A percentile compares a stretch with the other conserved stretches of the same genome.
Evolutionary conservation across 2,797 vertebrate species (phyloP).

Genomic region (Chelmon rostratus): DNA sequence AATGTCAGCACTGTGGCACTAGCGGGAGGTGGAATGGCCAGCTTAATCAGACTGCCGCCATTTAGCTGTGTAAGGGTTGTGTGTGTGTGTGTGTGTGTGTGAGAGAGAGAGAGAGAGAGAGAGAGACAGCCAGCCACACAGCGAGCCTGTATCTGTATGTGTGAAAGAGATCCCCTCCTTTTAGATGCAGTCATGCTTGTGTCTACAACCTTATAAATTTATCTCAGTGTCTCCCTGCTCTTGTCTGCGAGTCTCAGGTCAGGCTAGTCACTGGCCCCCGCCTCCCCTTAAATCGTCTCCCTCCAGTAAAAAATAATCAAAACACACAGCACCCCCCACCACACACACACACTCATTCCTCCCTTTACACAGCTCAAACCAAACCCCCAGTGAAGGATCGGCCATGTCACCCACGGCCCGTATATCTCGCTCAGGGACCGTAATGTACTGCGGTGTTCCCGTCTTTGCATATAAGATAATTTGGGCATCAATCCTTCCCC

Average conservation of each 20-base stretch:
- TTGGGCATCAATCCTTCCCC: slow-evolving; percentile 97
- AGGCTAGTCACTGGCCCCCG: slow-evolving; percentile 87
- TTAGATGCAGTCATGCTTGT: slow-evolving; percentile 93
- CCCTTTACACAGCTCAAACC: slow-evolving; percentile 89
- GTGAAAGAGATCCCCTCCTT: slow-evolving; percentile 91
- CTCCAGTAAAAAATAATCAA: slow-evolving; percentile 96
- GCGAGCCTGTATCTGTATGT: slow-evolving; percentile 65
- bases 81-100: slow-evolving; percentile 48
- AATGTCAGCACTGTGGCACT: slow-evolving; percentile 97
- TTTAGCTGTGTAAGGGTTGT: slow-evolving; percentile 85
- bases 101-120: not conserved
- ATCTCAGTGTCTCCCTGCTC: slow-evolving; percentile 89
- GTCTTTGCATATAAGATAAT: slow-evolving; percentile 99
- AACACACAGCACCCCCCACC: slow-evolving; percentile 85
- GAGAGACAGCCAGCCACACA: slow-evolving; percentile 40
- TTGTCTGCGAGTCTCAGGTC: slow-evolving; percentile 92
- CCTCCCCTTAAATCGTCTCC: slow-evolving; percentile 72
- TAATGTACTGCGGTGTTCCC: slow-evolving; percentile 97
- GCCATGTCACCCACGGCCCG: slow-evolving; percentile 92
- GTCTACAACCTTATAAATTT: slow-evolving; percentile 95
- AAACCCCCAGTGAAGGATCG: slow-evolving; percentile 96
- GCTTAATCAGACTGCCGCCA: slow-evolving; percentile 97
- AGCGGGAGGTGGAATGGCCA: slow-evolving; percentile 93
- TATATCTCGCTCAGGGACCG: slow-evolving; percentile 92
- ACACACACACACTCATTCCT: slow-evolving; percentile 59